A percentile compares a stretch with the other conserved stretches of the same genome.
These are phyloP conservation scores for Genyomyrus donnyi DNA, from an alignment of 2,113 vertebrate genomes.

Conservation along the genomic window DNA sequence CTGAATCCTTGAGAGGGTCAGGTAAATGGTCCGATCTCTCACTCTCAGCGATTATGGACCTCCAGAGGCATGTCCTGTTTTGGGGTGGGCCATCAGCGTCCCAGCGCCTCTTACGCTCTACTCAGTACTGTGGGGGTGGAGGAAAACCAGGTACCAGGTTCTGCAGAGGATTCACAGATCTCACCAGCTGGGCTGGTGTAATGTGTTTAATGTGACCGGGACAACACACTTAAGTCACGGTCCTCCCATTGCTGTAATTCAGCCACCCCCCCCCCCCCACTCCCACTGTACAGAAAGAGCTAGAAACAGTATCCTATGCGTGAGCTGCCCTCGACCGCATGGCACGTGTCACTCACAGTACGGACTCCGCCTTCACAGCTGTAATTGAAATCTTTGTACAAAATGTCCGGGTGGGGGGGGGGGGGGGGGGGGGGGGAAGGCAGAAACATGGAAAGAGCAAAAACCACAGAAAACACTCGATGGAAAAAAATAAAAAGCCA, in stretches of 20 bases:
- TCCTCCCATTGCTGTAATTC: not conserved
- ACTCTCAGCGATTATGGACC: not conserved
- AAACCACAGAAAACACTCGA: constrained; percentile 28
- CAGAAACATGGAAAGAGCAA: constrained; percentile 31
- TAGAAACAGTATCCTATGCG: not conserved
- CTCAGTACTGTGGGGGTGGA: not conserved
- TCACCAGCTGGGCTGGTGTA: not conserved
- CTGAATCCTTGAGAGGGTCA: not conserved
- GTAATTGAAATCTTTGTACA: constrained; percentile 42
- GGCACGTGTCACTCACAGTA: constrained; percentile 25
- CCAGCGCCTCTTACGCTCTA: not conserved
- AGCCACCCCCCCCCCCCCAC: not conserved
- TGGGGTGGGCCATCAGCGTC: not conserved
- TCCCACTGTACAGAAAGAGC: not conserved
- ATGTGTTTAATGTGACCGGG: not conserved
- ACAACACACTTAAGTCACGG: not conserved
- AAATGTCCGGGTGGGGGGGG: constrained; percentile 27
- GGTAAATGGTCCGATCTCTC: not conserved
- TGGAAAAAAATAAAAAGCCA: constrained; percentile 30
- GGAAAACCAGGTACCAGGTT: not conserved
- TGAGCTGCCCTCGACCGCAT: not conserved
- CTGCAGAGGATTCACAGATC: not conserved
- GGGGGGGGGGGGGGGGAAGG: not conserved
- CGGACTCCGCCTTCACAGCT: constrained; percentile 29
- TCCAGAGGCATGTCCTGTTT: not conserved